These are phyloP conservation scores for Podiceps cristatus DNA, from an alignment of 2,113 vertebrate genomes.

Conservation along the genomic window DNA sequence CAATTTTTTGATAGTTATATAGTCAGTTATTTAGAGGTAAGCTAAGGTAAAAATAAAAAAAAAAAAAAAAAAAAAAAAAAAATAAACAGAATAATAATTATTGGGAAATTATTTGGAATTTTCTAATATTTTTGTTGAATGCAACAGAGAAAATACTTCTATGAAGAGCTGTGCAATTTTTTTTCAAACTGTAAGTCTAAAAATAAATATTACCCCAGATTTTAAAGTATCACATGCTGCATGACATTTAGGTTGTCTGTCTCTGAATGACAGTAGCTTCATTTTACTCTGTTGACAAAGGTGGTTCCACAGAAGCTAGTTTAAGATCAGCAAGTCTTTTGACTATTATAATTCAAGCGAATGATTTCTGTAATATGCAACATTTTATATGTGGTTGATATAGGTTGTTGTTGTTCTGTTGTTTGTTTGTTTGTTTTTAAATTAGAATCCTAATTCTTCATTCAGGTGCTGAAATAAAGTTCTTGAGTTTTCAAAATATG, in stretches of 20 bases:
- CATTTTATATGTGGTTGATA: neutral
- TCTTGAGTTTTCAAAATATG: neutral
- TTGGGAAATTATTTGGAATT: too few species aligned
- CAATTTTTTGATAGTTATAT: neutral
- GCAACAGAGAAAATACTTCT: neutral
- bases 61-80: too few species aligned
- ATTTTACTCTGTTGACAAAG: neutral
- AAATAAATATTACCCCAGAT: neutral
- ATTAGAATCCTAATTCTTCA: neutral
- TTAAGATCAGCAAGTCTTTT: neutral
- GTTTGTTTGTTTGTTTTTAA: neutral
- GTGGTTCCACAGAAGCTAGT: neutral
- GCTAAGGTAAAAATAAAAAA: too few species aligned
- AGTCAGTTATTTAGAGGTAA: neutral
- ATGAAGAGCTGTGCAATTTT: neutral
- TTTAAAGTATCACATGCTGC: neutral
- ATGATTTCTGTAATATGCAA: neutral
- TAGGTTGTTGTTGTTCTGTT: too few species aligned
- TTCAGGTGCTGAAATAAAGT: neutral
- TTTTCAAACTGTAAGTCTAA: neutral
- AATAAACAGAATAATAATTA: too few species aligned
- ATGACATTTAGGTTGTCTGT: neutral
- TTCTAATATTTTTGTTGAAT: neutral
- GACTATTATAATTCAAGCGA: neutral
- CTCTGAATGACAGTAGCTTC: neutral